Evolutionary conservation across 2,888 invertebrate species (phyloP).

Genomic region (Andrena bucephala): DNA sequence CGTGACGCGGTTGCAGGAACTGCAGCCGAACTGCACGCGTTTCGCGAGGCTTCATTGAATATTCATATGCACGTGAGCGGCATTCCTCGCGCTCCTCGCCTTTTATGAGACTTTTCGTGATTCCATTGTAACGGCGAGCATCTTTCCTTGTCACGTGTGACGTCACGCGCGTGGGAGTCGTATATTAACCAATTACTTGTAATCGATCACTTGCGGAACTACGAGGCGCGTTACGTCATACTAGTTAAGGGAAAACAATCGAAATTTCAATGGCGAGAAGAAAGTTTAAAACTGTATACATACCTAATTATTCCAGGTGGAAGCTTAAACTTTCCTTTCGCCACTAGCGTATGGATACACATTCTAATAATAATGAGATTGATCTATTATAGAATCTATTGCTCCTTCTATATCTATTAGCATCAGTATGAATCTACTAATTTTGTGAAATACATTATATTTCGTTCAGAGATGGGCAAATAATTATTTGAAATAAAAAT

Average conservation of each 20-base stretch:
- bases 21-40: conserved; percentile 17
- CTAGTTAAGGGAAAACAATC: not conserved
- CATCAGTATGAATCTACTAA: too few species aligned
- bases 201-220: not conserved
- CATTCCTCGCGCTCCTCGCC: conserved; percentile 66
- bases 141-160: conserved; percentile 42
- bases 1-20: conserved; percentile 27
- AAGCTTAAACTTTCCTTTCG: too few species aligned
- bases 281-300: too few species aligned
- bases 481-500: too few species aligned
- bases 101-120: conserved; percentile 75
- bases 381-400: too few species aligned
- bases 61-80: conserved; percentile 23
- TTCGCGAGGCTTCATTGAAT: conserved; percentile 16
- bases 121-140: conserved; percentile 52
- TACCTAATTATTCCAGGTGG: too few species aligned
- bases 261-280: not conserved
- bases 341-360: too few species aligned
- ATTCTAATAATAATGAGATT: too few species aligned
- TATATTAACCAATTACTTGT: conserved; percentile 17
- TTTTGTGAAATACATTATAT: too few species aligned
- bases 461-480: too few species aligned
- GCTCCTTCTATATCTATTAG: too few species aligned
- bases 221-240: not conserved
- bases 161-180: conserved; percentile 60